A percentile compares a stretch with the other conserved stretches of the same genome.
Evolutionary conservation across 2,113 vertebrate species (phyloP).

Genomic region (Onychostruthus taczanowskii): DNA sequence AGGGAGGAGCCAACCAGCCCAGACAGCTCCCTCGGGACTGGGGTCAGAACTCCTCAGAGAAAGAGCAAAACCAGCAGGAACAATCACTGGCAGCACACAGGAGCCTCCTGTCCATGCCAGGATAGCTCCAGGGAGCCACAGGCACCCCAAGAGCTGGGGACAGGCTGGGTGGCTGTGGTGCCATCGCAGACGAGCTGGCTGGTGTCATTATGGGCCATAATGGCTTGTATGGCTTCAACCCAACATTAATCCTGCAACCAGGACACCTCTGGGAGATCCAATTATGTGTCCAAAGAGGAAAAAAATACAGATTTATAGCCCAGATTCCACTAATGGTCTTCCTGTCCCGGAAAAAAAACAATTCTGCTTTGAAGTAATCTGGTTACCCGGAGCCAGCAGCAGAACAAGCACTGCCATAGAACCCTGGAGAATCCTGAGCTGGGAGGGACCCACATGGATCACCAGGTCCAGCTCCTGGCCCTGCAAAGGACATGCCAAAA

Average conservation of each 20-base stretch:
- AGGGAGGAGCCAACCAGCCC: not conserved
- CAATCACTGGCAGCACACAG: accelerated
- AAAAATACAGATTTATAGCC: not conserved
- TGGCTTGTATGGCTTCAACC: not conserved
- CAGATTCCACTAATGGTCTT: not conserved
- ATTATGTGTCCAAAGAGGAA: not conserved
- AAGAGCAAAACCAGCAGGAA: not conserved
- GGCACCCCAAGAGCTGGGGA: not conserved
- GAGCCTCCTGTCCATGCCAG: not conserved
- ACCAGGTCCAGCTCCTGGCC: not conserved
- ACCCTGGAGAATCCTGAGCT: not conserved
- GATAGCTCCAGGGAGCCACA: not conserved
- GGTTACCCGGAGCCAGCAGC: accelerated
- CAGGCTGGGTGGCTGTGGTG: accelerated
- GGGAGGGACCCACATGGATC: not conserved
- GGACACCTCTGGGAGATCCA: not conserved
- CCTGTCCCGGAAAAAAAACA: not conserved
- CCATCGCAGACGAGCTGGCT: accelerated
- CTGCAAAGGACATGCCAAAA: not conserved
- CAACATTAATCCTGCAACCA: not conserved
- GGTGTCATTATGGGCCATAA: accelerated
- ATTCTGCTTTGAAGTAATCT: not conserved
- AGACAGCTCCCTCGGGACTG: accelerated
- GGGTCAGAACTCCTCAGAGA: not conserved
- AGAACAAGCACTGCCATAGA: accelerated